A percentile compares a stretch with the other conserved stretches of the same genome.
These are phyloP conservation scores for Astropecten irregularis DNA, from an alignment of 53 echinoderm and acorn worm genomes.

Conservation along the genomic window DNA sequence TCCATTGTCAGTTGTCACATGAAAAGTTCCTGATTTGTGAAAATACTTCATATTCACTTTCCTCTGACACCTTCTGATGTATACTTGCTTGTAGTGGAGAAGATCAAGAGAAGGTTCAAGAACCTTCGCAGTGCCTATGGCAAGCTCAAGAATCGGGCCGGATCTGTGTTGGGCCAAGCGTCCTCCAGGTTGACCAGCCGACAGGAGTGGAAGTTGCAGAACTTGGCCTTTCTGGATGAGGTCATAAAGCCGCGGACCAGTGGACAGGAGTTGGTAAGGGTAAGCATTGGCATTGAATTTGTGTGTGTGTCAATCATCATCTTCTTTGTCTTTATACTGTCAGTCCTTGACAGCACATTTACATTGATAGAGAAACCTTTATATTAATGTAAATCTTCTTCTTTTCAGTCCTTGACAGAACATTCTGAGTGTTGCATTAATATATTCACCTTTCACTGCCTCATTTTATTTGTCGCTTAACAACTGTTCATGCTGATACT, in stretches of 20 bases:
- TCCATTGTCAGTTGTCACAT: not conserved
- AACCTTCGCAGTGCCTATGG: not conserved
- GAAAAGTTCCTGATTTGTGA: not conserved
- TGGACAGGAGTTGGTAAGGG: conserved; percentile 13
- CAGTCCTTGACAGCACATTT: conserved; percentile 1
- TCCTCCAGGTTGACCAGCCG: conserved; percentile 8
- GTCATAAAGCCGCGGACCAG: conserved; percentile 3
- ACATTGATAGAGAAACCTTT: not conserved
- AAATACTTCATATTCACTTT: conserved; percentile 8
- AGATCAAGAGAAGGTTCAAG: conserved; percentile 9
- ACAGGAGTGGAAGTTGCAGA: not conserved
- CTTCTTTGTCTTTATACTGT: conserved; percentile 7
- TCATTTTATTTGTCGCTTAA: not conserved
- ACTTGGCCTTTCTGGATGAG: conserved; percentile 22
- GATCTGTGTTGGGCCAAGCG: not conserved
- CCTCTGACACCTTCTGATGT: conserved; percentile 2
- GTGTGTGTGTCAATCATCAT: not conserved
- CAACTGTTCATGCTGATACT: not conserved
- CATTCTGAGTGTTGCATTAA: not conserved
- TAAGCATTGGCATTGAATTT: conserved; percentile 27
- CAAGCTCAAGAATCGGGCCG: conserved; percentile 1
- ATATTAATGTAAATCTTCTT: not conserved
- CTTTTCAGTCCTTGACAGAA: not conserved
- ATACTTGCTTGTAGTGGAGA: not conserved
- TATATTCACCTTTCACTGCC: not conserved